Conservation (phyloP, 2,888 invertebrate species). For the Diabrotica balteata region DNA sequence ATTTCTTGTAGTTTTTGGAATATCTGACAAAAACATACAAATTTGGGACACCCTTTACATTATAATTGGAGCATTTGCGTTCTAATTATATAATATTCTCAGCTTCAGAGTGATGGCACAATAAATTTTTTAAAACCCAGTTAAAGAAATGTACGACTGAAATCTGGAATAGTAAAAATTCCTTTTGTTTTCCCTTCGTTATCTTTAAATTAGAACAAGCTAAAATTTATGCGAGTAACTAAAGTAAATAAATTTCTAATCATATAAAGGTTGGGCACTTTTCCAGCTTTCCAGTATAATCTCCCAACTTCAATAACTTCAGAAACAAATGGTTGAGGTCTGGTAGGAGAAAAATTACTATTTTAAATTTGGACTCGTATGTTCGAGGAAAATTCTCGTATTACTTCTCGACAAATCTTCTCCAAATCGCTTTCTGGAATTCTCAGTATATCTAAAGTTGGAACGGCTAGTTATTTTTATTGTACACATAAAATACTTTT, state of each 20-base stretch:
- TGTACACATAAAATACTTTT: too few relatives aligned
- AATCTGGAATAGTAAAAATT: neutral
- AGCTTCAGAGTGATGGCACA: too few relatives aligned
- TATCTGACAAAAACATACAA: too few relatives aligned
- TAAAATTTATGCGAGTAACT: conserved; percentile 31
- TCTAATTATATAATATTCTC: too few relatives aligned
- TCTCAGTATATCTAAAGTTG: conserved; percentile 1
- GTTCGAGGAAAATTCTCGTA: conserved; percentile 23
- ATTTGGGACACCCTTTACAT: too few relatives aligned
- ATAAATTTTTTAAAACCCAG: too few relatives aligned
- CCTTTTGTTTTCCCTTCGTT: neutral
- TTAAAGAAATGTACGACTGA: too few relatives aligned
- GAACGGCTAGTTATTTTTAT: neutral
- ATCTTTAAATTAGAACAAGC: conserved; percentile 6
- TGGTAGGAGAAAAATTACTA: conserved; percentile 35
- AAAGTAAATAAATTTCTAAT: conserved; percentile 39
- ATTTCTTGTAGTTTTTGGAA: too few relatives aligned
- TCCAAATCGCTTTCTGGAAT: conserved; percentile 24
- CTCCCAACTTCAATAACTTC: conserved; percentile 37
- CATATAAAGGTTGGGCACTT: conserved; percentile 37
- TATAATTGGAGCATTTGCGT: too few relatives aligned
- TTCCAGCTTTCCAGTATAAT: conserved; percentile 36
- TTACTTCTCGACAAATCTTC: conserved; percentile 34
- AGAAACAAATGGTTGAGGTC: conserved; percentile 37
- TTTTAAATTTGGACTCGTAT: conserved; percentile 33